Conservation (phyloP, 2,888 invertebrate genomes). For the Athalia rosae region DNA sequence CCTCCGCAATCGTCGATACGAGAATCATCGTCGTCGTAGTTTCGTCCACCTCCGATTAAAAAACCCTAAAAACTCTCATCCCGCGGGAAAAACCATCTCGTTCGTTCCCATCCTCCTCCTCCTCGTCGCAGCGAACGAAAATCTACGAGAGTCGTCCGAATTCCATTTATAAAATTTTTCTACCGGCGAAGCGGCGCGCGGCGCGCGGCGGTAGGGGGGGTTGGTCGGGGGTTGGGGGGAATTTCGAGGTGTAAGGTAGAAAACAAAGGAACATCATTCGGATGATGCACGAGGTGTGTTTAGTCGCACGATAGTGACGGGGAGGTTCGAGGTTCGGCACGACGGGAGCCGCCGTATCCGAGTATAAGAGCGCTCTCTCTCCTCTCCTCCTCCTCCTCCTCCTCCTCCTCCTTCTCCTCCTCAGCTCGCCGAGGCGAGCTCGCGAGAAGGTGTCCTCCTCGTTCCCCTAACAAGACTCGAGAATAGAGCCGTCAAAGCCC, state of each 20-base stretch:
- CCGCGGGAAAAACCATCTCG: not conserved
- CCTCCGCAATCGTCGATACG: not conserved
- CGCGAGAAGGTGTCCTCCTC: conserved; percentile 37
- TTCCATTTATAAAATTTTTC: conserved; percentile 8
- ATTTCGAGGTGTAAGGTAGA: conserved; percentile 53
- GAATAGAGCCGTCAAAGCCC: conserved; percentile 74
- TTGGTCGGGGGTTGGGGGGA: conserved; percentile 49
- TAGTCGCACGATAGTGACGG: conserved; percentile 72
- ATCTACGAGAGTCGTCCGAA: not conserved
- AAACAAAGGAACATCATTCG: conserved; percentile 65
- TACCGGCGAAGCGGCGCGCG: too few relatives aligned
- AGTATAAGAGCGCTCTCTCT: too few relatives aligned
- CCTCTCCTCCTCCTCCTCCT: too few relatives aligned
- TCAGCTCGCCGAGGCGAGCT: too few relatives aligned
- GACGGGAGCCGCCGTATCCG: too few relatives aligned
- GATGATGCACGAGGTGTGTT: conserved; percentile 73
- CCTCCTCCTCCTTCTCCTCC: too few relatives aligned
- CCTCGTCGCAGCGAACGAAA: conserved; percentile 31
- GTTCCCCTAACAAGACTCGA: conserved; percentile 65
- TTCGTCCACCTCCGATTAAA: too few relatives aligned
- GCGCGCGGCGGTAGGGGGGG: too few relatives aligned
- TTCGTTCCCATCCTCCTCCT: too few relatives aligned
- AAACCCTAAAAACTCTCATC: not conserved
- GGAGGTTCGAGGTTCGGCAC: conserved; percentile 63
- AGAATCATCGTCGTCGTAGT: too few relatives aligned